Base-by-base conservation (phyloP, 2,888 invertebrate genomes). In the Parelbella ahira region DNA sequence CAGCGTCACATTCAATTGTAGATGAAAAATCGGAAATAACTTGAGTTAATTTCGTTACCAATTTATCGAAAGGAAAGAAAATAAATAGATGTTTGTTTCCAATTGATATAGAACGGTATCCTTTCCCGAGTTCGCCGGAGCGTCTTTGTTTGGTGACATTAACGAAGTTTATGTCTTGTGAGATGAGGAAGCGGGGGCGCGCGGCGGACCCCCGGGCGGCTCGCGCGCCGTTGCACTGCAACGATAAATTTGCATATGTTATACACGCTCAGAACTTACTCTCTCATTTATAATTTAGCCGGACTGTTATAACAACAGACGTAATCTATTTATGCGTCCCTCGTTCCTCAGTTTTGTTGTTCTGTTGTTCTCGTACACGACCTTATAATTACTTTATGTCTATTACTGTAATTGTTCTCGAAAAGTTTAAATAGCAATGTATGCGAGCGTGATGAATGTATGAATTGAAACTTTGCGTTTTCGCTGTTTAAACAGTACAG, bases 241-340 rank as follows among this genome's bases (percentile, higher is more conserved):
- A 61, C 63, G 58, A 59, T 58, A 57, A 65, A 70, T 73, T 73
- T 71, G 70, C 69, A 71, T 70, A 63, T 67, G 46, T 51, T 51
- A 47, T 50, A 41, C 44, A 48, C 67, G 64, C 61, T 65, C 34
- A 18, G 11, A 42, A 68, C 64, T 72, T 60, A 64, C 56, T 57
- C 55, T 54, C 53, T 51, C 58, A 54, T 57, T 66, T 67, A 67
- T 66, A 67, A 64, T 63, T 66, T 60, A 50, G 55, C 56, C 52
- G 58, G 56, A 60, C 54, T 56, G 42, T 34, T 42, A 34, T 34
- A 33, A 42, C 33, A 34, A 33, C 34, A 27, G 21, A 28, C 32
- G 21, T 41, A 41, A 33, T 41, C 42, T 28, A 29, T 42, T 42
- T 42, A 42, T 29, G 34, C 7, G 21, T 34, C 42, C 42, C 42